Base-by-base conservation (phyloP, 1,140 invertebrate species). In the Meloidogyne chitwoodi region DNA sequence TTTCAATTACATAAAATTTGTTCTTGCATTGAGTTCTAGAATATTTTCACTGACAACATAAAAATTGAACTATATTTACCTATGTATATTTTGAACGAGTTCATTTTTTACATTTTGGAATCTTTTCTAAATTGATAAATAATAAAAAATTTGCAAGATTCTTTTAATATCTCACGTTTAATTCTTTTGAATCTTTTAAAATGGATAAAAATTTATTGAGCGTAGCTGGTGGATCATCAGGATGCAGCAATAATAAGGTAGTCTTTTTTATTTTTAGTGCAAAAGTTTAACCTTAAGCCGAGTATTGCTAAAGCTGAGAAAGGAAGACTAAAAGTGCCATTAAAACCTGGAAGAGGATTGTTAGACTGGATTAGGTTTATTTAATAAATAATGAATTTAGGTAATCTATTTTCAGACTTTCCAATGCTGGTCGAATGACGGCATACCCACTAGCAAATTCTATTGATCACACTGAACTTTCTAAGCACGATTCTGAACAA, bases 381-480 rank as follows among this genome's bases (percentile, higher is more conserved):
- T 56, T 24, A 56, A n/a, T 24, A 1, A n/a, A 19, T 22, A 0
- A 6, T 44, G 6, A 0, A 1, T 68, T 22, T 63, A 24, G 0
- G 3, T 29, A 12, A n/a, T 56, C 14, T 6, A 12, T 38, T 73
- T 4, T 16, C 11, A 73, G 71, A 12, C 65, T 75, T 8, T 78
- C 77, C 11, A 80, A 78, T 22, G 38, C 67, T 0, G 44, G 62
- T 16, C 77, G 78, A 11, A 65, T 77, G 77, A 64, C 67, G 10
- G 14, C 22, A 22, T 70, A 78, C 44, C 26, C 63, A 19, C 16
- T 48, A 27, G 56, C 82, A 38, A 41, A n/a, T 16, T 73, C 65
- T 41, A 83, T 87, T 19, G 82, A 78, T 74, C 71, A 79, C 22
- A 56, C 19, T 4, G 85, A 86, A 67, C 75, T 86, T 34, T 56